phyloP scores from a whole-genome alignment of 2,113 vertebrate genomes.

The Leptobrachium ailaonicum region DNA sequence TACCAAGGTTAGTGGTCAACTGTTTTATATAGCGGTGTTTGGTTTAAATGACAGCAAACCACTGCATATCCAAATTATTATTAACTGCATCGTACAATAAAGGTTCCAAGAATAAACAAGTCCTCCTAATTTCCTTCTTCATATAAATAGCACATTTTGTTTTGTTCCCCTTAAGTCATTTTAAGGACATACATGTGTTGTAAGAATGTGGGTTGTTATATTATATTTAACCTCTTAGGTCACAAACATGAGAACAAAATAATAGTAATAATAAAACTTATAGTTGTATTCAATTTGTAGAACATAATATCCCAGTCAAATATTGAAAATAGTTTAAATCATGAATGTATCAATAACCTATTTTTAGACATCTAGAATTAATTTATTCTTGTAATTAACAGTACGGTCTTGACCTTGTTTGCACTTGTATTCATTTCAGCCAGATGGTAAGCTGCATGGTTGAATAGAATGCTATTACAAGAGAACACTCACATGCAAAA shows the following conservation, averaged over 20 bases:
- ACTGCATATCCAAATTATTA: too few relatives aligned
- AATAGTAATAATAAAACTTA: neutral
- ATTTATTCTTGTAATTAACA: constrained; percentile 72
- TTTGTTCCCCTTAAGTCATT: too few relatives aligned
- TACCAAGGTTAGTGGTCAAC: too few relatives aligned
- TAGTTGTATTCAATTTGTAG: too few relatives aligned
- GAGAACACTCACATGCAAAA: constrained; percentile 87
- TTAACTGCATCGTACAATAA: too few relatives aligned
- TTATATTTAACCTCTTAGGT: neutral
- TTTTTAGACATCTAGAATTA: constrained; percentile 53
- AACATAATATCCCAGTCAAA: neutral
- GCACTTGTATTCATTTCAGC: constrained; percentile 90
- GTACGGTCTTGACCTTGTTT: constrained; percentile 94
- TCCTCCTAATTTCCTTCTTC: too few relatives aligned
- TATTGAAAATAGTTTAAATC: neutral
- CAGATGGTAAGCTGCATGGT: constrained; percentile 97
- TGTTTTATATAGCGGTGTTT: too few relatives aligned
- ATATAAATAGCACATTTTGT: too few relatives aligned
- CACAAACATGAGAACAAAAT: neutral
- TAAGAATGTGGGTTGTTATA: neutral
- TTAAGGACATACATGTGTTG: too few relatives aligned
- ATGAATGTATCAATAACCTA: constrained; percentile 19
- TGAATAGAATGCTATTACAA: constrained; percentile 92
- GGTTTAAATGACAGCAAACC: too few relatives aligned
- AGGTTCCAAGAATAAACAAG: too few relatives aligned